A percentile compares a stretch with the other conserved stretches of the same genome.
These are phyloP conservation scores for Tachypleus tridentatus DNA, from an alignment of 1,140 invertebrate genomes.

Conservation along the genomic window DNA sequence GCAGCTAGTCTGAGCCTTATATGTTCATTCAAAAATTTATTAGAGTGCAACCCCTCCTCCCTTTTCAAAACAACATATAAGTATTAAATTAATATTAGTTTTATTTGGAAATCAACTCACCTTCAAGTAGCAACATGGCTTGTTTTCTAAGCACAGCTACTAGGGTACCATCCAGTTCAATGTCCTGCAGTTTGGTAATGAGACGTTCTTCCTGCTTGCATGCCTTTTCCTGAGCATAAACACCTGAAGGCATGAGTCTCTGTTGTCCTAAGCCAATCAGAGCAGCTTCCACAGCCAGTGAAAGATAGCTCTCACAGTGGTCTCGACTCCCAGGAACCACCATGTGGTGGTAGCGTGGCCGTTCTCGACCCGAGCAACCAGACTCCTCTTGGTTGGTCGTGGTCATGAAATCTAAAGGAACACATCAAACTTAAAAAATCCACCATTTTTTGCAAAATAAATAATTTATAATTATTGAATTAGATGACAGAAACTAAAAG, in stretches of 20 bases:
- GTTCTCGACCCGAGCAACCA: slow-evolving; percentile 9
- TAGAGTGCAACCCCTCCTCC: too few relatives aligned
- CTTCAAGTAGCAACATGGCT: slow-evolving; percentile 44
- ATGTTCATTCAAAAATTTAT: too few relatives aligned
- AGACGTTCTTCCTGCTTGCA: slow-evolving; percentile 63
- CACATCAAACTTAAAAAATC: too few relatives aligned
- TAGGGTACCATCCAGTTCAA: slow-evolving; percentile 58
- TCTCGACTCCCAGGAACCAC: slow-evolving; percentile 50
- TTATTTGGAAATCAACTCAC: not conserved
- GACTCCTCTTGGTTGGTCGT: too few relatives aligned
- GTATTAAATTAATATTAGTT: too few relatives aligned
- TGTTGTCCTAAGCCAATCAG: slow-evolving; percentile 59
- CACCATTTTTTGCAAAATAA: too few relatives aligned
- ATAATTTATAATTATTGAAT: too few relatives aligned
- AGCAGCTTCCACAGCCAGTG: slow-evolving; percentile 53
- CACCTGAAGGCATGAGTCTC: slow-evolving; percentile 57
- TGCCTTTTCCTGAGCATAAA: slow-evolving; percentile 64
- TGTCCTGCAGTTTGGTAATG: slow-evolving; percentile 56
- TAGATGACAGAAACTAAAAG: too few relatives aligned
- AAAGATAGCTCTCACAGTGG: slow-evolving; percentile 57
- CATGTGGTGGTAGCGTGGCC: slow-evolving; percentile 56
- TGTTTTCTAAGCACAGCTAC: slow-evolving; percentile 40
- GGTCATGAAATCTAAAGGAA: too few relatives aligned
- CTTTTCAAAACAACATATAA: too few relatives aligned
- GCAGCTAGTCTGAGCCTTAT: too few relatives aligned